These are phyloP conservation scores for Channallabes apus DNA, from an alignment of 2,797 vertebrate species.

Conservation along the genomic window DNA sequence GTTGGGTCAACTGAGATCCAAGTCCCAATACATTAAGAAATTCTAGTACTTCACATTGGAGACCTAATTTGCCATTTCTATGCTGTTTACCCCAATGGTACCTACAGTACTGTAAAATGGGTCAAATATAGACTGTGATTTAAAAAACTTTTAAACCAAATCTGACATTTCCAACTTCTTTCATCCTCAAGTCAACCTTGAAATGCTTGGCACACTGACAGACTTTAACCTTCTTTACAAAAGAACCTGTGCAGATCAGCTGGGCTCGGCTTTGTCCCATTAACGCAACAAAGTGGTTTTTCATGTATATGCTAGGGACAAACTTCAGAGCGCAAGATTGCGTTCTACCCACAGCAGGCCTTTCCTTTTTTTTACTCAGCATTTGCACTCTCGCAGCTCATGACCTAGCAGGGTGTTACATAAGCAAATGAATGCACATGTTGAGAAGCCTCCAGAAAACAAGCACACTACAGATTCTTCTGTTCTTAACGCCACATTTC, in stretches of 20 bases:
- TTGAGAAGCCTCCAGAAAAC: slow-evolving; percentile 46
- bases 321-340: background rate
- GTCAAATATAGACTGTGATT: background rate
- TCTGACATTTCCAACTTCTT: slow-evolving; percentile 27
- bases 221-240: slow-evolving; percentile 26
- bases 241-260: slow-evolving; percentile 3
- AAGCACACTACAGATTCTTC: slow-evolving; percentile 30
- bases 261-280: background rate
- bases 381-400: background rate
- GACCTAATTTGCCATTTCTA: background rate
- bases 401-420: slow-evolving; percentile 38
- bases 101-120: slow-evolving; percentile 1
- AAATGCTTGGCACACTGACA: background rate
- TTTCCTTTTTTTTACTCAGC: background rate
- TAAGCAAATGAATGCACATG: slow-evolving; percentile 36
- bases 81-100: slow-evolving; percentile 11
- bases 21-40: background rate
- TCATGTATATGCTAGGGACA: background rate
- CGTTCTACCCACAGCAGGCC: background rate
- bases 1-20: background rate
- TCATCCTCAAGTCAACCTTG: slow-evolving; percentile 1
- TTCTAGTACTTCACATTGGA: background rate
- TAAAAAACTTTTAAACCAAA: background rate
- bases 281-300: slow-evolving; percentile 1
- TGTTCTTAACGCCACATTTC: slow-evolving; percentile 42